Evolutionary conservation across 2,797 vertebrate genomes (phyloP), one percentile per base, ranked within the genome.

Genomic region (Xenops minutus): DNA sequence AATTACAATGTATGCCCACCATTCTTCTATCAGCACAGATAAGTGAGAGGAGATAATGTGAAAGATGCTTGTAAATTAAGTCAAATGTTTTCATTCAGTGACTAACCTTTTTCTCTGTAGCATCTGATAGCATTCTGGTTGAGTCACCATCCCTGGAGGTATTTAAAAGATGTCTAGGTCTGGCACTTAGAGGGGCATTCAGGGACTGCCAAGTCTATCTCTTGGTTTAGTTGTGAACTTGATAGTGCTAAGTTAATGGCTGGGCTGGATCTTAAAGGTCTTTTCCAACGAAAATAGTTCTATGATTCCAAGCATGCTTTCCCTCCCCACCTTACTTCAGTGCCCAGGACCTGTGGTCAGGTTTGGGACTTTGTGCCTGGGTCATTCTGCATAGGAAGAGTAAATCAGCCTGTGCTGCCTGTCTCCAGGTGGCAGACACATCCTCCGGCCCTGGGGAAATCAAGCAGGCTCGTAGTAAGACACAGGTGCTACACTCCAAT

Each of bases 401-500:
- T 17, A 32, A 46, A 22, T 67, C n/a, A 46, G 56, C 17, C 62
- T 29, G 44, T 10, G 21, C 56, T 81, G 76, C 62, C 72, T 4
- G 1, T 85, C 49, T 76, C 41, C 61, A 49, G 52, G 80, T 66
- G 26, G 22, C 66, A 62, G 46, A 41, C 37, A 39, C 10, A 3
- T 55, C 66, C 58, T 73, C 49, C 0, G 1, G 54, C 91, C 73
- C 73, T 52, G 58, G 91, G 91, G 95, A 95, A 93, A 91, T 93
- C 66, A 88, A 73, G 43, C 58, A 54, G 74, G 26, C 71, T 51
- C 44, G 44, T 79, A 29, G 39, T 58, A 61, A 66, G 89, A 15
- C 75, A 89, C 89, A 78, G 82, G 93, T 86, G 87, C 85, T 85
- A 30, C 54, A 10, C 69, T 86, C 51, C 66, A 89, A 75, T 92